phyloP scores from a whole-genome alignment of 2,113 vertebrate genomes.

The Syrrhaptes paradoxus region DNA sequence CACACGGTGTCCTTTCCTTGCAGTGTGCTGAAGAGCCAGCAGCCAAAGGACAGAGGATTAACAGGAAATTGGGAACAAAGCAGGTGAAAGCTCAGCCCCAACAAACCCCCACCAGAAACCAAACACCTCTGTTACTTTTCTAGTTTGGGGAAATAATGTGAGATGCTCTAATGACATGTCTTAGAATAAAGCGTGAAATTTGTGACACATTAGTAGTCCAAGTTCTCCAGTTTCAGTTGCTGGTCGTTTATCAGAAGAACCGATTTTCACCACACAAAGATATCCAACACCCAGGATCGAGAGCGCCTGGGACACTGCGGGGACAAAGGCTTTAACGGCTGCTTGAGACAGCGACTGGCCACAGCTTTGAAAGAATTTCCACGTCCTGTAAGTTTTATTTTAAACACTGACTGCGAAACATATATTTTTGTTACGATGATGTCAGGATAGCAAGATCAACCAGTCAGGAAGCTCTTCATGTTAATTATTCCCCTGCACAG shows the following conservation, averaged over 20 bases:
- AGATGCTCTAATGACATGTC: fast-evolving
- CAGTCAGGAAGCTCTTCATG: background rate
- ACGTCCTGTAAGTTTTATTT: background rate
- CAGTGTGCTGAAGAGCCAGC: background rate
- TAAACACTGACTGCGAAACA: background rate
- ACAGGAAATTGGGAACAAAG: fast-evolving
- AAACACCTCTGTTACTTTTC: fast-evolving
- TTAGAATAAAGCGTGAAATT: background rate
- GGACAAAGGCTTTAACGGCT: background rate
- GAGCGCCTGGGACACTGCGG: background rate
- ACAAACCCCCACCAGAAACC: fast-evolving
- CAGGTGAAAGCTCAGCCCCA: background rate
- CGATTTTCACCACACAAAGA: background rate
- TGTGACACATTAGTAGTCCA: fast-evolving
- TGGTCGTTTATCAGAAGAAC: background rate
- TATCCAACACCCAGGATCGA: background rate
- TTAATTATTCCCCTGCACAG: background rate
- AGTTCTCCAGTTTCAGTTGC: background rate
- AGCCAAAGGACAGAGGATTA: background rate
- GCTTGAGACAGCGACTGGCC: too few relatives aligned
- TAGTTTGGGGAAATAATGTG: background rate
- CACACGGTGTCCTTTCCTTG: fast-evolving
- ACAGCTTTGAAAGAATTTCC: background rate
- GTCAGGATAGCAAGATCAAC: fast-evolving
- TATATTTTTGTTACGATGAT: fast-evolving